Conservation (phyloP, 1,140 invertebrate species). For the Diorhabda carinulata region DNA sequence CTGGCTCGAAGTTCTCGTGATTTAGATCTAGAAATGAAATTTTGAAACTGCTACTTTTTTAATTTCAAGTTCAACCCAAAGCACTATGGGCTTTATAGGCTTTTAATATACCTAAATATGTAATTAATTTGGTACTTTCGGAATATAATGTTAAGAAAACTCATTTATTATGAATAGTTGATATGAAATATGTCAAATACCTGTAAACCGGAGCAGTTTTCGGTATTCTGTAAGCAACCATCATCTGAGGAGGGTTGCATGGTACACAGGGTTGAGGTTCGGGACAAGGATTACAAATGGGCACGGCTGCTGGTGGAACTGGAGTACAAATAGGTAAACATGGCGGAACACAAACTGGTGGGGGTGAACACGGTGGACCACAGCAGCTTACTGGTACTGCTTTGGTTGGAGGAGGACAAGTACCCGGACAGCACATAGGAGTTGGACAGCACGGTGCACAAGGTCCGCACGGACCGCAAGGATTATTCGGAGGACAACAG, state of each 20-base stretch:
- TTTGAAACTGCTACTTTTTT: constrained; percentile 3
- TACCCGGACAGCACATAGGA: constrained; percentile 35
- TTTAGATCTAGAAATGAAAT: constrained; percentile 46
- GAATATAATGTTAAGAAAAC: no score
- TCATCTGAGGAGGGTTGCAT: constrained; percentile 45
- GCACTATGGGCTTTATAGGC: no score
- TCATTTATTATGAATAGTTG: no score
- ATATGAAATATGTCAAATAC: no score
- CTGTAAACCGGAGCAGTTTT: background rate
- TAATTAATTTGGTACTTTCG: no score
- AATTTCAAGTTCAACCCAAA: no score
- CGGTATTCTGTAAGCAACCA: constrained; percentile 42
- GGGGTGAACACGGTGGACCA: constrained; percentile 17
- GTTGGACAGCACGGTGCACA: constrained; percentile 29
- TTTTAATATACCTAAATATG: no score
- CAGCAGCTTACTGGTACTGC: constrained; percentile 30
- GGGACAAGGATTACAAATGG: constrained; percentile 35
- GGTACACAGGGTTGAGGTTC: constrained; percentile 43
- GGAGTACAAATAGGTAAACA: constrained; percentile 41
- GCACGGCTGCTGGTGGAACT: constrained; percentile 38
- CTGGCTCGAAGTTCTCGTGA: constrained; percentile 64
- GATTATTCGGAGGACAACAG: constrained; percentile 25
- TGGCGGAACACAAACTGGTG: constrained; percentile 35
- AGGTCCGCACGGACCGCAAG: constrained; percentile 27
- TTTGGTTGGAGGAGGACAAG: constrained; percentile 32